Base-by-base conservation (phyloP, 2,113 vertebrate genomes). In the Zootoca vivipara region DNA sequence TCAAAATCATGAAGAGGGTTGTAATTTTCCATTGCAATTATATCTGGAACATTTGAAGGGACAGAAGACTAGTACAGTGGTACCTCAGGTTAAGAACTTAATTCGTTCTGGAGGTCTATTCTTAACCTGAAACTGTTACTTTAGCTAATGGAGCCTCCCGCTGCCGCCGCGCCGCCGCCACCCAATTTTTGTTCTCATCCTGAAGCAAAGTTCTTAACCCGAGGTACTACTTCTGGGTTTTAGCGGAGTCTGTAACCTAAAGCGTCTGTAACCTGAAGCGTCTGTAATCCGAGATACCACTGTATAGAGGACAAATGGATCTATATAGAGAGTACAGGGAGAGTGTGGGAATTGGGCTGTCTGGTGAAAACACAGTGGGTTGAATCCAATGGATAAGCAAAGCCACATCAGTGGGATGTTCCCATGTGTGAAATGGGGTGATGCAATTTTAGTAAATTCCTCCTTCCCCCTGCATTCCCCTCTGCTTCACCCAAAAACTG, bases 11-110 rank as follows among this genome's bases (percentile, higher is more conserved):
- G 73, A 74, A 38, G 69, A 85, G 82, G 28, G 3, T 67, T 79
- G 1, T 89, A 62, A 58, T 88, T 94, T 92, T 87, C 73, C 64
- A 4, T 22, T 87, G 69, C 56, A 82, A 78, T 81, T 69, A 46
- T 64, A 86, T 8, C 16, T 84, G 65, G 85, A 87, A 87, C 42
- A 38, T 79, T 79, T 56, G 40, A 38, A 13, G 65, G 65, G 77
- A 87, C 70, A 18, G 64, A 86, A 86, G 28, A 30, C 62, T 67
- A 12, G 62, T 24, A n/a, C n/a, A n/a, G n/a, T n/a, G n/a, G n/a
- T n/a, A n/a, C n/a, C n/a, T n/a, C n/a, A n/a, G n/a, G n/a, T n/a
- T n/a, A n/a, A n/a, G n/a, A n/a, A n/a, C n/a, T n/a, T n/a, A n/a
- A n/a, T n/a, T n/a, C n/a, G n/a, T n/a, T n/a, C n/a, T n/a, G n/a